Conservation (phyloP, 2,113 vertebrate genomes). For the Thomomys bottae region DNA sequence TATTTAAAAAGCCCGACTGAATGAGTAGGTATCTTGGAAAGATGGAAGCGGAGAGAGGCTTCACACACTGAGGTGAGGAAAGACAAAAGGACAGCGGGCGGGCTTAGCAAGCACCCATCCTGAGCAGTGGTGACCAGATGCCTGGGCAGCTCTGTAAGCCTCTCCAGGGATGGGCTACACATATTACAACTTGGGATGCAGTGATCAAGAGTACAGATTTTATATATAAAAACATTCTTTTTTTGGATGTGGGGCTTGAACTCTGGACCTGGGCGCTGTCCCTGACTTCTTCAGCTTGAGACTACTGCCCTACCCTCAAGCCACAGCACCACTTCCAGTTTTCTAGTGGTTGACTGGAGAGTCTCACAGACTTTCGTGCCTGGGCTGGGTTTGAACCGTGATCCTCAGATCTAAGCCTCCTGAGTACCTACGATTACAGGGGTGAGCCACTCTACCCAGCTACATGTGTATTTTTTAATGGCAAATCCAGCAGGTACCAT, state of each 20-base stretch:
- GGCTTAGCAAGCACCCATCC: not conserved
- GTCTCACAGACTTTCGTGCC: too few species aligned
- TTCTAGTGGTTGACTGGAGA: too few species aligned
- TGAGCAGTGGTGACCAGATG: not conserved
- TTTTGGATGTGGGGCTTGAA: too few species aligned
- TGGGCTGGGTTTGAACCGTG: too few species aligned
- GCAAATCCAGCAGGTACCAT: not conserved
- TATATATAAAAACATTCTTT: too few species aligned
- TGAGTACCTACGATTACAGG: too few species aligned
- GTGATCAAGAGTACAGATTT: not conserved
- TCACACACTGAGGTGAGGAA: not conserved
- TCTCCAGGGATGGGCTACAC: not conserved
- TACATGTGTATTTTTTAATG: not conserved
- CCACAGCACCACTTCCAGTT: too few species aligned
- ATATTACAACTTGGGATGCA: not conserved
- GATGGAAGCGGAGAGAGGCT: not conserved
- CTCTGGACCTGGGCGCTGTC: too few species aligned
- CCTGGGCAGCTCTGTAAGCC: fast-evolving
- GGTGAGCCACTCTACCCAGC: too few species aligned
- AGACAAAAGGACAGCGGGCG: not conserved
- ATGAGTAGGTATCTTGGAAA: not conserved
- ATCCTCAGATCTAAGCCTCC: too few species aligned
- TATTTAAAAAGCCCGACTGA: not conserved
- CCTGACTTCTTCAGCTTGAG: too few species aligned
- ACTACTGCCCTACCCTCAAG: too few species aligned